Base-by-base conservation (phyloP, 2,888 invertebrate genomes). In the Trachelus iudaicus region DNA sequence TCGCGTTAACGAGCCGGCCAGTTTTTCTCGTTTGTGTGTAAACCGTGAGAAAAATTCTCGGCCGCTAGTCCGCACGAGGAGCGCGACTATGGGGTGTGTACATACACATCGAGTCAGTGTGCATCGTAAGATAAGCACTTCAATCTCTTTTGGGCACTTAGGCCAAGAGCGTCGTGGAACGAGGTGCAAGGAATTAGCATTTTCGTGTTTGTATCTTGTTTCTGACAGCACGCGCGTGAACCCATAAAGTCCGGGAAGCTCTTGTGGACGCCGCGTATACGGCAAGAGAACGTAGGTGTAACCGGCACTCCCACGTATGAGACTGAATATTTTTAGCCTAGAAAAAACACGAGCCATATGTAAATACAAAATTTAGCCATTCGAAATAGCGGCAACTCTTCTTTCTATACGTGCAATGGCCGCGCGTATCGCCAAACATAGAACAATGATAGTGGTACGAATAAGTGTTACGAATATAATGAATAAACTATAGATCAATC, bases 101-200 rank as follows among this genome's bases (percentile, higher is more conserved):
- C 74, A 77, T 81, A 75, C 74, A 78, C 77, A 79, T 75, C 76
- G 78, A 77, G 40, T 75, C 75, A 69, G 75, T 69, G 79, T 34
- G 34, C 76, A 78, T 83, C 86, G 85, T 85, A 86, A 86, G 87
- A 86, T 86, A 85, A 87, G 86, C 86, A 87, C 87, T 87, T 74
- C 73, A 87, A 87, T 87, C 85, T 86, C 86, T 87, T 85, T 85
- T 85, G 86, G 87, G 80, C 84, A 85, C 86, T 87, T 86, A 86
- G 86, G 69, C 69, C 69, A 37, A 34, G 35, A 35, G 71, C 71
- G 71, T 15, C 31, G 71, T 13, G 71, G 77, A 80, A 77, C 79
- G 80, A 81, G 81, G 81, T 80, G 79, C 80, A 78, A 80, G 80
- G 82, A 84, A 87, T 87, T 85, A 85, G 85, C 84, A 86, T 86